Percentiles rank a stretch among this genome's conserved stretches.
These are phyloP conservation scores for Macrobrachium rosenbergii DNA, from an alignment of 1,140 invertebrate genomes.

Conservation along the genomic window DNA sequence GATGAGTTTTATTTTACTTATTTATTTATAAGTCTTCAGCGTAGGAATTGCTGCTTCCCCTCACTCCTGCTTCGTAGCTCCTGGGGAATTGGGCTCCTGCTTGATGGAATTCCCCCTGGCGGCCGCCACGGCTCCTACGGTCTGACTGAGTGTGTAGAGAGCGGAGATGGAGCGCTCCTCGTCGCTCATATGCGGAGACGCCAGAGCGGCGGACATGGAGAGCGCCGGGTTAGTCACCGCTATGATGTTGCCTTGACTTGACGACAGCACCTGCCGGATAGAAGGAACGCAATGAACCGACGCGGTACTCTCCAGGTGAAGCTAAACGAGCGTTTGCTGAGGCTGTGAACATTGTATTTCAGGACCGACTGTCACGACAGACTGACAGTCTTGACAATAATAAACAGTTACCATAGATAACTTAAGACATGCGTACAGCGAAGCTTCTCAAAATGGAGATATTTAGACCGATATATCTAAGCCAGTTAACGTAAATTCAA, in stretches of 20 bases:
- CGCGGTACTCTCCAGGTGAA: not conserved
- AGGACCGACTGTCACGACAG: not conserved
- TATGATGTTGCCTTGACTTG: constrained; percentile 87
- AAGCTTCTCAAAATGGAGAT: too few relatives aligned
- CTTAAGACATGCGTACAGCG: too few relatives aligned
- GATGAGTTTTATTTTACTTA: too few relatives aligned
- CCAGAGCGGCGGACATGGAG: constrained; percentile 73
- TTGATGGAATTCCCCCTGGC: constrained; percentile 57
- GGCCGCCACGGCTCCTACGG: constrained; percentile 32
- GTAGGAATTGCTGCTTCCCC: too few relatives aligned
- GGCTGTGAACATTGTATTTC: not conserved
- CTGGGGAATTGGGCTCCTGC: constrained; percentile 64
- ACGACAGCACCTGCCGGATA: constrained; percentile 79
- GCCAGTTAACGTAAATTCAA: too few relatives aligned
- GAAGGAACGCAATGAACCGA: constrained; percentile 1
- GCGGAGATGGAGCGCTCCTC: constrained; percentile 55
- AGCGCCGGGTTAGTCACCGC: constrained; percentile 88
- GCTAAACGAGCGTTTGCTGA: too few relatives aligned
- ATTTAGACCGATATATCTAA: too few relatives aligned
- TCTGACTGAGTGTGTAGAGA: constrained; percentile 59
- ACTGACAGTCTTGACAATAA: not conserved
- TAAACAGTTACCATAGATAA: too few relatives aligned
- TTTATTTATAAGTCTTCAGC: too few relatives aligned
- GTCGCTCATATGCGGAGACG: constrained; percentile 60
- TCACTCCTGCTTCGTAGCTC: constrained; percentile 59